Conservation (phyloP, 2,888 invertebrate species). For the Platynereis dumerilii region DNA sequence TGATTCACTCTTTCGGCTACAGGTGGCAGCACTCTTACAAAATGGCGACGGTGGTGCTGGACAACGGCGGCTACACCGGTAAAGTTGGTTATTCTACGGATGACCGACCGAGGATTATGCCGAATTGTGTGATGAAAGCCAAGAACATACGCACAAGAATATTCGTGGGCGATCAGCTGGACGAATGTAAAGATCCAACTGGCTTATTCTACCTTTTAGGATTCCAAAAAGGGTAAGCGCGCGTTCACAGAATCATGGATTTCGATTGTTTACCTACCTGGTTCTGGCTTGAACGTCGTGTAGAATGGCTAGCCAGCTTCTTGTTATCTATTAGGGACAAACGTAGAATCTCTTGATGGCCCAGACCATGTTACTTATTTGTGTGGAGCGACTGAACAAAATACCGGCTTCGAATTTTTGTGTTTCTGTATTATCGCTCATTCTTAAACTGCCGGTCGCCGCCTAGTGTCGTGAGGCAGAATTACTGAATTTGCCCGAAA, state of each 20-base stretch:
- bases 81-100: slow-evolving; percentile 83
- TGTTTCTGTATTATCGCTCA: no score
- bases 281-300: not conserved
- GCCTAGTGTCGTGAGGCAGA: no score
- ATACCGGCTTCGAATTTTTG: no score
- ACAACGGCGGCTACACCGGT: slow-evolving; percentile 86
- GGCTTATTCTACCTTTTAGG: slow-evolving; percentile 92
- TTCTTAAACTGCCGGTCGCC: no score
- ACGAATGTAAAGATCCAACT: slow-evolving; percentile 94
- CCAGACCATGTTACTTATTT: no score
- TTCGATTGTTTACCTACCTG: not conserved
- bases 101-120: slow-evolving; percentile 71
- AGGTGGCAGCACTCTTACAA: not conserved
- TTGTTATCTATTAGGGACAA: not conserved
- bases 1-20: no score
- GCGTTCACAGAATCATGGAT: not conserved
- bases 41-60: slow-evolving; percentile 65
- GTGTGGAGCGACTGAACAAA: no score
- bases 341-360: no score
- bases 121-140: slow-evolving; percentile 97
- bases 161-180: slow-evolving; percentile 92
- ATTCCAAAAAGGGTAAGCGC: slow-evolving; percentile 77
- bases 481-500: no score
- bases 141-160: slow-evolving; percentile 93
- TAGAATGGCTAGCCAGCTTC: not conserved